Evolutionary conservation across 2,888 invertebrate genomes (phyloP).

Genomic region (Eupithecia vulgata): DNA sequence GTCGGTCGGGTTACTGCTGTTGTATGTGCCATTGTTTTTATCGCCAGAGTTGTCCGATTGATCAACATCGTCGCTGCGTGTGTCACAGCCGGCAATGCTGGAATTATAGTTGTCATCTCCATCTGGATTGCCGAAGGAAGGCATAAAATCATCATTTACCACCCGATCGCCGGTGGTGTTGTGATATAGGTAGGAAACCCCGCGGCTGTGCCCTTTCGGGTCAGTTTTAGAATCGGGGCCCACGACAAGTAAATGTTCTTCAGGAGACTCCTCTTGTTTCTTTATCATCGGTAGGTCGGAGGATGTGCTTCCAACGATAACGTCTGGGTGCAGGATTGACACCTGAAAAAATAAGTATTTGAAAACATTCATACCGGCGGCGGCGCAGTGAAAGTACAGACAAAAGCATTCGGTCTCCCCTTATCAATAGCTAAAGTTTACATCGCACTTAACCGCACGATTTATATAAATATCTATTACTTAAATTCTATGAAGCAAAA

Average conservation of each 20-base stretch:
- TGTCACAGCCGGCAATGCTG: background rate
- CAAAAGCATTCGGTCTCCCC: too few species aligned
- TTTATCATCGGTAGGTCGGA: conserved; percentile 69
- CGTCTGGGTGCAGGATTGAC: conserved; percentile 70
- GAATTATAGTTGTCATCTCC: conserved; percentile 18
- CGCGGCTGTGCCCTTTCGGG: background rate
- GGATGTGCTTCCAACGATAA: conserved; percentile 65
- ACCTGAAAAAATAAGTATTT: conserved; percentile 58
- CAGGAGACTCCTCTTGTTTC: conserved; percentile 54
- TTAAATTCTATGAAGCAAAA: too few species aligned
- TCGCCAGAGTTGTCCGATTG: conserved; percentile 15
- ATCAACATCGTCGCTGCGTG: conserved; percentile 14
- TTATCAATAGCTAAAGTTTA: too few species aligned
- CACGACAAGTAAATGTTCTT: background rate
- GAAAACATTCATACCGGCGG: background rate
- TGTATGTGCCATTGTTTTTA: conserved; percentile 21
- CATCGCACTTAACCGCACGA: too few species aligned
- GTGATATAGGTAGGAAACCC: background rate
- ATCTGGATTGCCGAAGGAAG: conserved; percentile 23
- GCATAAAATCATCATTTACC: conserved; percentile 7
- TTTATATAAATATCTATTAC: too few species aligned
- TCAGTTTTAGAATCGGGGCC: conserved; percentile 44
- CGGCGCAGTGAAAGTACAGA: background rate
- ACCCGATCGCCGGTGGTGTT: background rate
- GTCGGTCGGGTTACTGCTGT: conserved; percentile 52